phyloP scores from a whole-genome alignment of 2,113 vertebrate species.

The Plecturocebus donacophilus region DNA sequence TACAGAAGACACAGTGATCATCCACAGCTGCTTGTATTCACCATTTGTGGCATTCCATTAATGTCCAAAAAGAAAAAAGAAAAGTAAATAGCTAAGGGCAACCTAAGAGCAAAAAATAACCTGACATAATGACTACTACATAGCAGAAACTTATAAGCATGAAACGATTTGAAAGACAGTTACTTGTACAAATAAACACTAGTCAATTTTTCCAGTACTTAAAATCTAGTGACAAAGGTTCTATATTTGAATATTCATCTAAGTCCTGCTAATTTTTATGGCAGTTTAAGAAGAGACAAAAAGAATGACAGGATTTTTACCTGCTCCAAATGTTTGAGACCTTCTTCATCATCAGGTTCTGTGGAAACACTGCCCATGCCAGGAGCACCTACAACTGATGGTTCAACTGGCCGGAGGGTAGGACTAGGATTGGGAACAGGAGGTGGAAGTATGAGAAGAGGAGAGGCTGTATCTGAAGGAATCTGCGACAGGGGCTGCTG shows the following conservation, averaged over 20 bases:
- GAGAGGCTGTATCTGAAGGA: slow-evolving; percentile 83
- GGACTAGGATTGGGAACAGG: slow-evolving; percentile 82
- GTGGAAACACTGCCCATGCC: slow-evolving; percentile 85
- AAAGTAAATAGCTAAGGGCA: slow-evolving; percentile 76
- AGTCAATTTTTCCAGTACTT: slow-evolving; percentile 30
- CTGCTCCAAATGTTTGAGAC: slow-evolving; percentile 98
- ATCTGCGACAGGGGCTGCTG: slow-evolving; percentile 85
- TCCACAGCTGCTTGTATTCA: slow-evolving; percentile 61
- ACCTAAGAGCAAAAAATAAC: slow-evolving; percentile 76
- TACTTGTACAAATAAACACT: slow-evolving; percentile 58
- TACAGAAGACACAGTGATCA: neutral
- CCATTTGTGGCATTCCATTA: slow-evolving; percentile 74
- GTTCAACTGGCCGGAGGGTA: slow-evolving; percentile 81
- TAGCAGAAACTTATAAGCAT: slow-evolving; percentile 77
- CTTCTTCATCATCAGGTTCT: slow-evolving; percentile 96
- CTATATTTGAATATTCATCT: neutral
- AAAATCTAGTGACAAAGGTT: slow-evolving; percentile 13
- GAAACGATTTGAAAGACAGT: slow-evolving; percentile 77
- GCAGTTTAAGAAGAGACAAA: neutral
- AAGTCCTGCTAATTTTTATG: neutral
- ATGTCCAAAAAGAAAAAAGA: slow-evolving; percentile 75
- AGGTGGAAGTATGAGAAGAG: slow-evolving; percentile 81
- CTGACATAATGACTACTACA: slow-evolving; percentile 72
- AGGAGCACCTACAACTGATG: slow-evolving; percentile 84
- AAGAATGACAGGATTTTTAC: slow-evolving; percentile 78